These are phyloP conservation scores for Parascotia fuliginaria DNA, from an alignment of 2,888 invertebrate genomes.

Conservation along the genomic window DNA sequence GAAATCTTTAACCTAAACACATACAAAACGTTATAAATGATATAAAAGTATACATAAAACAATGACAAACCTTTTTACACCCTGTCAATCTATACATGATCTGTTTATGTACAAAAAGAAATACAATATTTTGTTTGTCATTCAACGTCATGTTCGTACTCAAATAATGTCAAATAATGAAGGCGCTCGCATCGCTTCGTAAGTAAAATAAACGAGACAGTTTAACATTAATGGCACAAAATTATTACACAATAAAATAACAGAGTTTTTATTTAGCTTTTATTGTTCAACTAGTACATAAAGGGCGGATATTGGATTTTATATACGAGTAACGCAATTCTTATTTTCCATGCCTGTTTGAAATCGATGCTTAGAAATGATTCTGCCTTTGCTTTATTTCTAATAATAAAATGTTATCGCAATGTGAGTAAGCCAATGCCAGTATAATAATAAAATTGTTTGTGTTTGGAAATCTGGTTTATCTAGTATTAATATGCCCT, in stretches of 20 bases:
- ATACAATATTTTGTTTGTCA: slow-evolving; percentile 8
- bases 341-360: too few species aligned
- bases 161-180: slow-evolving; percentile 3
- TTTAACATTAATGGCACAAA: neutral
- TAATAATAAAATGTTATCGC: too few species aligned
- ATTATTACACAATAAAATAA: neutral
- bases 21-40: too few species aligned
- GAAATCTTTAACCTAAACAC: too few species aligned
- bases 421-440: too few species aligned
- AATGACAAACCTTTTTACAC: neutral
- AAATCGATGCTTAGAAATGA: too few species aligned
- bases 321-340: too few species aligned
- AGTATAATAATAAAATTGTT: too few species aligned
- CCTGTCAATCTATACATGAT: neutral
- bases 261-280: neutral
- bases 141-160: slow-evolving; percentile 3
- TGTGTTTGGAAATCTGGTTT: too few species aligned
- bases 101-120: slow-evolving; percentile 1
- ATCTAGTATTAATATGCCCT: too few species aligned
- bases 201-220: neutral
- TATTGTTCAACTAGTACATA: neutral
- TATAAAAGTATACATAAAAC: neutral
- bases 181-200: neutral
- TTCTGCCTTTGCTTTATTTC: too few species aligned
- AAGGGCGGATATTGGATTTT: too few species aligned